A percentile compares a stretch with the other conserved stretches of the same genome.
Conservation (phyloP, 2,888 invertebrate species). For the Petrophora chlorosata region DNA sequence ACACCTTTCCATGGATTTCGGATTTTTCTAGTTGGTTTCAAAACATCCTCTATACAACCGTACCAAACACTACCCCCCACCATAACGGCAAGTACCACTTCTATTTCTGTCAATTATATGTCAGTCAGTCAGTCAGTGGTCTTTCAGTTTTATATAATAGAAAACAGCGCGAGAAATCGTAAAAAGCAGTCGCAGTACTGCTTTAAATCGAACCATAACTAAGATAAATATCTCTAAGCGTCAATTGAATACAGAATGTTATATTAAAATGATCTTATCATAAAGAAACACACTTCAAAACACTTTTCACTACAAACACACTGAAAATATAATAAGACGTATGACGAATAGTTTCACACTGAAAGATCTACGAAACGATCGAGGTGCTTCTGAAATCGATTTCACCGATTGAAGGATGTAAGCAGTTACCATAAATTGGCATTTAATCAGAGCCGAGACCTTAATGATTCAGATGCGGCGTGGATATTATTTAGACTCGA, state of each 20-base stretch:
- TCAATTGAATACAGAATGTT: conserved; percentile 1
- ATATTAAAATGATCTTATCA: conserved; percentile 5
- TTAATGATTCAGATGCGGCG: conserved; percentile 16
- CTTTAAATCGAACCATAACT: conserved; percentile 17
- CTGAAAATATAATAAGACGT: conserved; percentile 5
- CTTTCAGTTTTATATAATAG: no score
- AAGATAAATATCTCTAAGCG: conserved; percentile 5
- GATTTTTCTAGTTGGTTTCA: no score
- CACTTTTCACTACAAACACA: conserved; percentile 6
- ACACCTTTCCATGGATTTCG: no score
- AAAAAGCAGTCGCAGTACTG: conserved; percentile 26
- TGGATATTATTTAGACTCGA: conserved; percentile 14
- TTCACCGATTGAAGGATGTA: conserved; percentile 26
- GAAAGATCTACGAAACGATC: conserved; percentile 9
- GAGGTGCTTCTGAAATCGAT: conserved; percentile 13
- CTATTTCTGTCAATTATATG: no score
- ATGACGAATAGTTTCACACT: conserved; percentile 18
- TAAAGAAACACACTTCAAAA: conserved; percentile 6
- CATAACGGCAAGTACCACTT: no score
- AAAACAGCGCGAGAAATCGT: conserved; percentile 34
- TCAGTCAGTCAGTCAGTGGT: no score
- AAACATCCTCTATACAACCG: no score
- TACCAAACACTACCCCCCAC: no score
- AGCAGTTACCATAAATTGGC: conserved; percentile 24
- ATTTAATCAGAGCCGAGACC: conserved; percentile 23